These are phyloP conservation scores for Murina feae DNA, from an alignment of 2,113 vertebrate genomes.

Conservation along the genomic window DNA sequence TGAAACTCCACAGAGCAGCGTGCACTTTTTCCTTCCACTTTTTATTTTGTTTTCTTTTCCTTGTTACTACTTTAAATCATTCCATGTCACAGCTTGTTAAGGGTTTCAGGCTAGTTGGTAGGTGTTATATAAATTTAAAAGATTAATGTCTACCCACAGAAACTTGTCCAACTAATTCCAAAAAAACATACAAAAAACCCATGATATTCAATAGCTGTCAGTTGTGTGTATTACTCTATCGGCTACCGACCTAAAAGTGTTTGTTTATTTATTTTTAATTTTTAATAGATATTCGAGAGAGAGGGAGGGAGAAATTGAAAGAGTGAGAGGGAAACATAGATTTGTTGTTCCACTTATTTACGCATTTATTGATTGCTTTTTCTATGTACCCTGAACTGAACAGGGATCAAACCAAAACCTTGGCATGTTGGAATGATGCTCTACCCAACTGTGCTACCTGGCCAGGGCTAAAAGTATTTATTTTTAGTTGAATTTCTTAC, in stretches of 20 bases:
- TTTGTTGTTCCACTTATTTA: not conserved
- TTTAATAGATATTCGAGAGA: not conserved
- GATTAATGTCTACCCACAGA: not conserved
- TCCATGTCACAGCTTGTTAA: slow-evolving; percentile 16
- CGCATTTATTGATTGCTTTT: not conserved
- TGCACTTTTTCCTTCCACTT: not conserved
- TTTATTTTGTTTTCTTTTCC: not conserved
- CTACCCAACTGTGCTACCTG: not conserved
- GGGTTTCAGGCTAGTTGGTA: not conserved
- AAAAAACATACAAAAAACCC: not conserved
- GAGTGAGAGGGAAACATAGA: not conserved
- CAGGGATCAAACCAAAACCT: not conserved
- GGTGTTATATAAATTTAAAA: not conserved
- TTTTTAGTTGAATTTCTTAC: not conserved
- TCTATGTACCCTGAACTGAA: not conserved
- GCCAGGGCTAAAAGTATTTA: not conserved
- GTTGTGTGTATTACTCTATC: not conserved
- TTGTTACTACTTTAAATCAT: not conserved
- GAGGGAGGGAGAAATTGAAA: not conserved
- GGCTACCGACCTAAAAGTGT: not conserved
- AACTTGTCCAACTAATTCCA: not conserved
- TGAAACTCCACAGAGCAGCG: not conserved
- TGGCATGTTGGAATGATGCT: not conserved
- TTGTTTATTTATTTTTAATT: not conserved
- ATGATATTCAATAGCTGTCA: not conserved